Base-by-base conservation (phyloP, 2,113 vertebrate species). In the Periophthalmodon schlosseri region DNA sequence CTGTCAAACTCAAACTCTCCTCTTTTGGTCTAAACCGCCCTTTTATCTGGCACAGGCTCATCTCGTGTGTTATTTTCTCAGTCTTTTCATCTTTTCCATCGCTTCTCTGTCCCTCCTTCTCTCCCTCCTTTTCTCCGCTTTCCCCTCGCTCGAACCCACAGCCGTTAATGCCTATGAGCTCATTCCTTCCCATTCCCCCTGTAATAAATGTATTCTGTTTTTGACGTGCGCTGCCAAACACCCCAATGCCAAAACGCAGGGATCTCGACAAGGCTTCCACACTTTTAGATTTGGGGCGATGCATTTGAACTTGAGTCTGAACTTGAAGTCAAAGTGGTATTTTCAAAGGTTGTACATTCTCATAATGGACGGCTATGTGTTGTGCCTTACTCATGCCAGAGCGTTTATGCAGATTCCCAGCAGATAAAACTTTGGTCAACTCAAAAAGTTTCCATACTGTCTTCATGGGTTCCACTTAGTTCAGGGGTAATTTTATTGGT, bases 51-150 rank as follows among this genome's bases (percentile, higher is more conserved):
- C 78, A 76, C 66, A 12, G 28, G 68, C 47, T 86, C 70, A 67
- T 75, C 75, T 83, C 11, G 20, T 86, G 83, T 88, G 79, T 82
- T 89, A 89, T 90, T 85, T 87, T 87, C 88, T 79, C 79, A 84
- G 79, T 83, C 88, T 85, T 91, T 91, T 93, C 92, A 93, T 92
- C 91, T 91, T 93, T 94, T 93, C 92, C 92, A 91, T 90, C 80
- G 72, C 81, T 85, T n/a, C 84, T 81, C 78, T n/a, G 7, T 56
- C 52, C 20, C 52, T 56, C 52, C 52, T 56, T 56, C 52, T 56
- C 20, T 75, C 77, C 73, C 80, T 79, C 81, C 68, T 23, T 71
- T 56, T 69, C 72, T 60, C 11, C 34, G 72, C 60, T 74, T 70
- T 69, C 70, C 80, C 79, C 83, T 58, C 60, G 47, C 11, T 87